Base-by-base conservation (phyloP, 2,113 vertebrate genomes). In the Halichoerus grypus region DNA sequence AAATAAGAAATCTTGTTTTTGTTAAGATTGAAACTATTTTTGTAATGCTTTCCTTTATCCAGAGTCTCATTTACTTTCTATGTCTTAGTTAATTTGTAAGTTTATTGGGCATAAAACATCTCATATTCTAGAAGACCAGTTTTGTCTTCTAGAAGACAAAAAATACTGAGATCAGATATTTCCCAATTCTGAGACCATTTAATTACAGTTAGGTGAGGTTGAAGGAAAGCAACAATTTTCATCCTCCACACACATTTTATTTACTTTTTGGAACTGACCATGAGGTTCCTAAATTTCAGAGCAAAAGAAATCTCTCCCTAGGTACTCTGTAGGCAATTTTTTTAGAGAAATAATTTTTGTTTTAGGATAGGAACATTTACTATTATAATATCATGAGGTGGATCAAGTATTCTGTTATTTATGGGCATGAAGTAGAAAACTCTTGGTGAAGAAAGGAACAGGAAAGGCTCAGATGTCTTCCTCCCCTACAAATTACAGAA, bases 311-410 rank as follows among this genome's bases (percentile, higher is more conserved):
- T 22, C 93, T 7, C 4, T 55, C 49, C 13, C 31, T 36, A n/a
- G 8, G 36, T 90, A 15, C 14, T 26, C 76, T 53, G 0, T 84
- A 76, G 63, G 4, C 14, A 85, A 1, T 85, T 96, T 79, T 49
- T 79, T 91, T 90, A 51, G 18, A 14, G 3, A 76, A 90, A n/a
- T 71, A 15, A 0, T 53, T 90, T 84, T 36, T 84, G 0, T 67
- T 57, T 95, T 77, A 76, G 65, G 26, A 85, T 84, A 46, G 13
- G 81, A 91, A 80, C 15, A 55, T 93, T 95, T 91, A 77, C 36
- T 69, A 12, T 51, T 86, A 74, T 21, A 86, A 85, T n/a, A 39
- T 39, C 51, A 69, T 87, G 10, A 28, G 2, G 10, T 84, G 3
- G 22, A 19, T 76, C 31, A 61, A 55, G 7, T 33, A 88, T 91